Percentiles rank a stretch among this genome's conserved stretches.
These are phyloP conservation scores for Pseudomyrmex concolor DNA, from an alignment of 1,140 invertebrate genomes.

Conservation along the genomic window DNA sequence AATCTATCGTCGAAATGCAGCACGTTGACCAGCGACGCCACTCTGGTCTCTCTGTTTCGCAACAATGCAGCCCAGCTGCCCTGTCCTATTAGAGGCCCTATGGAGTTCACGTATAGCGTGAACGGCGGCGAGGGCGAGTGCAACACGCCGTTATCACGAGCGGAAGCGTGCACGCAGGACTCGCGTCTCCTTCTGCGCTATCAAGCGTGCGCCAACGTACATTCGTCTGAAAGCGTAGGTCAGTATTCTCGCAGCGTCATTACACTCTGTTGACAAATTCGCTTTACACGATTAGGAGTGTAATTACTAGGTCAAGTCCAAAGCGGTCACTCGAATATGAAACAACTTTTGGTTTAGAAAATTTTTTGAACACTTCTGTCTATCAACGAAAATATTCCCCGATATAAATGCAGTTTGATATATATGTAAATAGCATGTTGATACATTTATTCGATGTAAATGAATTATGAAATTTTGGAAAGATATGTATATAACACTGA, in stretches of 20 bases:
- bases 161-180: slow-evolving; percentile 93
- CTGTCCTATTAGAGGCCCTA: slow-evolving; percentile 86
- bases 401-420: no score
- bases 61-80: slow-evolving; percentile 85
- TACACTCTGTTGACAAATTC: slow-evolving; percentile 18
- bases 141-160: slow-evolving; percentile 90
- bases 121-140: slow-evolving; percentile 88
- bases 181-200: slow-evolving; percentile 91
- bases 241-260: slow-evolving; percentile 68
- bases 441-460: no score
- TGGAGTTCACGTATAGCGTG: slow-evolving; percentile 88
- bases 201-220: slow-evolving; percentile 94
- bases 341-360: not conserved
- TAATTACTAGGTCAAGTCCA: not conserved
- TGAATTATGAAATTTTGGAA: no score
- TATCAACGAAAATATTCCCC: no score
- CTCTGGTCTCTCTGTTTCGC: slow-evolving; percentile 87
- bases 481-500: no score
- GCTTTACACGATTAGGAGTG: not conserved
- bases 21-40: slow-evolving; percentile 86
- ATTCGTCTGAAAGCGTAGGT: slow-evolving; percentile 89
- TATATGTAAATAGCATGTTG: no score
- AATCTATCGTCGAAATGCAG: slow-evolving; percentile 81
- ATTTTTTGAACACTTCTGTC: no score
- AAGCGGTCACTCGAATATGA: not conserved